These are phyloP conservation scores for Acanthopagrus latus DNA, from an alignment of 2,797 vertebrate genomes.

Conservation along the genomic window DNA sequence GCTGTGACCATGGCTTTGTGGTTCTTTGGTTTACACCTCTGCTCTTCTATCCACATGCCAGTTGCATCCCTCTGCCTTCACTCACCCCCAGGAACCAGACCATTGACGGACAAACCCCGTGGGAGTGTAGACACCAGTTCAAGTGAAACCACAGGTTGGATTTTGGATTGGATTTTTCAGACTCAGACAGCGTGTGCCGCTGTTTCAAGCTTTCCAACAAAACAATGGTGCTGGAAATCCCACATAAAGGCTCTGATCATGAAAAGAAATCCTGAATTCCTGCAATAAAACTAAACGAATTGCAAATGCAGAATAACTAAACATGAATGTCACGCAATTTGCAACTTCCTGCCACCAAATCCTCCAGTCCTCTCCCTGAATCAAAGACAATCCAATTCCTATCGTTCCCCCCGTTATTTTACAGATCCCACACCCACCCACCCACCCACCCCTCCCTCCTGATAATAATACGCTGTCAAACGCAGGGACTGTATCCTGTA, in stretches of 20 bases:
- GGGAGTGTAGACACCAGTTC: conserved; percentile 38
- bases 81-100: conserved; percentile 19
- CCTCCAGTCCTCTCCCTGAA: conserved; percentile 1
- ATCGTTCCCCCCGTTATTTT: conserved; percentile 37
- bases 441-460: conserved; percentile 31
- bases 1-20: conserved; percentile 11
- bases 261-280: neutral
- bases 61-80: neutral
- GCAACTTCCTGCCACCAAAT: conserved; percentile 14
- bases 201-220: conserved; percentile 14
- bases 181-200: conserved; percentile 24
- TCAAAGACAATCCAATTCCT: conserved; percentile 42
- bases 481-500: conserved; percentile 53
- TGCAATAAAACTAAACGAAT: neutral
- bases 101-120: conserved; percentile 25
- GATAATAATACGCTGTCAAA: conserved; percentile 74
- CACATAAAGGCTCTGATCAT: conserved; percentile 1
- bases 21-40: conserved; percentile 29
- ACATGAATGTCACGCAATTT: neutral
- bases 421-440: conserved; percentile 29
- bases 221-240: conserved; percentile 22
- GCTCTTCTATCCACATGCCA: conserved; percentile 25
- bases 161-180: conserved; percentile 5
- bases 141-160: conserved; percentile 18
- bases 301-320: conserved; percentile 1